Evolutionary conservation across 2,113 vertebrate genomes (phyloP), one percentile per base, ranked within the genome.

Genomic region (Turnix velox): DNA sequence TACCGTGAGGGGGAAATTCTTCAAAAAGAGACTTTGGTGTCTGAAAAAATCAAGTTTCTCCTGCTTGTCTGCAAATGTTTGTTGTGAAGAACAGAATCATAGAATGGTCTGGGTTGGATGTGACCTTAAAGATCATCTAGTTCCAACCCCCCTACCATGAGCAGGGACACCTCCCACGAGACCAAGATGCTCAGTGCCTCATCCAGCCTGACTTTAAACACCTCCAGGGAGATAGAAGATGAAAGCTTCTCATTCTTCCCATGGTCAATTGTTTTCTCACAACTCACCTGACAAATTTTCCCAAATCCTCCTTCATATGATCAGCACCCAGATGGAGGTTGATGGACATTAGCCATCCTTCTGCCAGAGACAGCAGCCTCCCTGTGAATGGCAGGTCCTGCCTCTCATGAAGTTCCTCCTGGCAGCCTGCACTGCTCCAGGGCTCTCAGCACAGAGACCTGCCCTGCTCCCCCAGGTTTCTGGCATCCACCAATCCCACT

Each of bases 301-400:
- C 30, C 58, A 37, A 73, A 23, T 18, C 20, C 6, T 65, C 12
- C 49, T 52, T 67, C 19, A 8, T 35, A 33, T 6, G 57, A 43
- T 19, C 62, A 55, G 19, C 17, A 55, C 24, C 14, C 48, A 25
- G 25, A 7, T 0, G 0, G 12, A 83, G 8, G 30, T 5, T 45
- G 49, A 19, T 46, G 23, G 40, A 42, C n/a, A 43, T 43, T 7
- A 51, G n/a, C 15, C 23, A 14, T 35, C 11, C 8, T 28, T 72
- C 33, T 59, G 22, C 11, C 0, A 19, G 43, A 37, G 48, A 23
- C 28, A 76, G 52, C 57, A 72, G 39, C 51, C n/a, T 73, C 30
- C 22, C 30, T 4, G 0, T 9, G 59, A 40, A 12, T 0, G 0
- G 23, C 31, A 28, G 65, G 31, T 71, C 66, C 37, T 54, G 31